These are phyloP conservation scores for Lordiphosa collinella DNA, from an alignment of 1,140 invertebrate species.

Conservation along the genomic window DNA sequence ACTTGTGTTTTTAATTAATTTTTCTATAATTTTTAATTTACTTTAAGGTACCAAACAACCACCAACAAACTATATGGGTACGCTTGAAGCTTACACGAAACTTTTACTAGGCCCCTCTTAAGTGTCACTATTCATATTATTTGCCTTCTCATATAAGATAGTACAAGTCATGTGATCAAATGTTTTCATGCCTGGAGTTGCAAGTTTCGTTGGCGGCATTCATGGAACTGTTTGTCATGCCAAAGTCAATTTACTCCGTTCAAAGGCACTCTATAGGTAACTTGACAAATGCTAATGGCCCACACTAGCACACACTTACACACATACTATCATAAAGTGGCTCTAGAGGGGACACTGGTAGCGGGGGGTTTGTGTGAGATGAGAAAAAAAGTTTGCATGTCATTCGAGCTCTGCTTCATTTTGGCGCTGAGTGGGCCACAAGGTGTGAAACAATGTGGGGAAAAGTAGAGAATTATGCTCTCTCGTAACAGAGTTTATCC, in stretches of 20 bases:
- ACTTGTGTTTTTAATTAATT: no score
- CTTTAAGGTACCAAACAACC: no score
- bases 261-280: slow-evolving; percentile 70
- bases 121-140: neutral
- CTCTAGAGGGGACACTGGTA: slow-evolving; percentile 18
- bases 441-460: slow-evolving; percentile 65
- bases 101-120: no score
- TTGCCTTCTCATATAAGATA: slow-evolving; percentile 24
- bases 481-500: slow-evolving; percentile 24
- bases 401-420: slow-evolving; percentile 67
- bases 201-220: slow-evolving; percentile 9
- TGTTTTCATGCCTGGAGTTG: slow-evolving; percentile 28
- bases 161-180: slow-evolving; percentile 58
- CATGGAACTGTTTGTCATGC: slow-evolving; percentile 69
- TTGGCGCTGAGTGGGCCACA: slow-evolving; percentile 27
- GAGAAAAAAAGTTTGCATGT: slow-evolving; percentile 69
- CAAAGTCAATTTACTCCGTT: slow-evolving; percentile 72
- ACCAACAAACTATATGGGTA: no score
- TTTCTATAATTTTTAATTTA: no score
- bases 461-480: slow-evolving; percentile 47
- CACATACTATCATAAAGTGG: slow-evolving; percentile 13
- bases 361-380: slow-evolving; percentile 19
- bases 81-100: no score
- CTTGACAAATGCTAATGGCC: slow-evolving; percentile 50
- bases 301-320: slow-evolving; percentile 12